Percentiles rank a stretch among this genome's conserved stretches.
These are phyloP conservation scores for Parazoanthus swiftii DNA, from an alignment of 92 coral and sea anemone genomes.

Conservation along the genomic window DNA sequence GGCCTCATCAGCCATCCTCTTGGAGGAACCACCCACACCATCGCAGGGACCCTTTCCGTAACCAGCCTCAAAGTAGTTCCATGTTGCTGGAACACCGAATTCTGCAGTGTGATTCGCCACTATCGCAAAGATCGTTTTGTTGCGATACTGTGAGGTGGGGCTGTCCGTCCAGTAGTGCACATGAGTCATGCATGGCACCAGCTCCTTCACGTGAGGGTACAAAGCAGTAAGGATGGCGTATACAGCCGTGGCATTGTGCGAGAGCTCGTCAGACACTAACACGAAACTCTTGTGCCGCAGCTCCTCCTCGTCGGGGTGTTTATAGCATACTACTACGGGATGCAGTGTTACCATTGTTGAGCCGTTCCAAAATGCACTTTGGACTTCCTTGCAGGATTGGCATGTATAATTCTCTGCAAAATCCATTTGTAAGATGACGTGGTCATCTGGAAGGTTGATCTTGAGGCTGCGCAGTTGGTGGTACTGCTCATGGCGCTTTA, in stretches of 20 bases:
- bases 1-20: constrained; percentile 49
- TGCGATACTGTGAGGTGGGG: constrained; percentile 51
- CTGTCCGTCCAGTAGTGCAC: constrained; percentile 45
- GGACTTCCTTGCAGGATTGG: constrained; percentile 23
- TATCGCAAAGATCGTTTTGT: constrained; percentile 33
- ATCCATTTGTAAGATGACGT: constrained; percentile 12
- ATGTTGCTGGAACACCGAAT: constrained; percentile 41
- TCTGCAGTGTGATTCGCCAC: constrained; percentile 36
- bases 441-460: neutral
- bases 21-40: constrained; percentile 47
- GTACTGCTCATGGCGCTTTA: constrained; percentile 8
- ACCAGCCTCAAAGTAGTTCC: constrained; percentile 58
- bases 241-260: too few relatives aligned
- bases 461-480: neutral
- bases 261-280: too few relatives aligned
- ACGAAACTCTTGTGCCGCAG: constrained; percentile 48
- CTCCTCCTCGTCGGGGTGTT: neutral
- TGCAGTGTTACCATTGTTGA: constrained; percentile 38
- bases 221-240: too few relatives aligned
- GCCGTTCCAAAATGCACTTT: constrained; percentile 25
- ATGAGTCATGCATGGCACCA: neutral
- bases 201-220: too few relatives aligned
- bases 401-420: constrained; percentile 21
- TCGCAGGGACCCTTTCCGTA: constrained; percentile 49
- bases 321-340: constrained; percentile 49